Base-by-base conservation (phyloP, 2,888 invertebrate species). In the Ornithoptera priamus region DNA sequence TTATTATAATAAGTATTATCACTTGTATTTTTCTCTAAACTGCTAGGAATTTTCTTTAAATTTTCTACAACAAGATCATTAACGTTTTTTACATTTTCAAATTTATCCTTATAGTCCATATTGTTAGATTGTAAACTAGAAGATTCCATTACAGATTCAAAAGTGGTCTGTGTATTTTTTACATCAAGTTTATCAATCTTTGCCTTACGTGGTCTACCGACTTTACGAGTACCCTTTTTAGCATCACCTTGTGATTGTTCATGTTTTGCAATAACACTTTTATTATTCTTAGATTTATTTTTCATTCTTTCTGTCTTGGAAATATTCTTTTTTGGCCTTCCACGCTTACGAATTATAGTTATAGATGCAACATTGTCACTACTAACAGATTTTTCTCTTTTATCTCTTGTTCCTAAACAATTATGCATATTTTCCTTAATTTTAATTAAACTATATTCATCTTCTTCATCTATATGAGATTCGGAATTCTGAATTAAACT, bases 1-100 rank as follows among this genome's bases (percentile, higher is more conserved):
- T 83, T 80, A 72, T 78, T 77, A 71, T n/a, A 30, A 30, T 50
- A 46, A 53, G 5, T 53, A n/a, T 60, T 24, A 18, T 60, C 58
- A n/a, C 15, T 24, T 46, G 59, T 30, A 66, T 36, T 56, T n/a
- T 58, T 15, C 0, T 39, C 39, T 24, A n/a, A 61, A 5, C 2
- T 10, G 10, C 18, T n/a, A n/a, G 20, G 30, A 8, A 1, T 15
- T n/a, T n/a, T 18, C 1, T 39, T 61, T 39, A 61, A 39, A 18
- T 61, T 10, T 12, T 39, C 36, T 61, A 36, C 30, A 3, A 24
- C n/a, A 61, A 0, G 18, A 17, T 61, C 61, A 18, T 5, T 8
- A n/a, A n/a, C 6, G 17, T 61, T 39, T 10, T 39, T 6, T 20
- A 61, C n/a, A 17, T n/a, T 22, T 7, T 10, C 8, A 22, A 15